A percentile compares a stretch with the other conserved stretches of the same genome.
phyloP scores from a whole-genome alignment of 2,113 vertebrate species.

The Otus sunia region DNA sequence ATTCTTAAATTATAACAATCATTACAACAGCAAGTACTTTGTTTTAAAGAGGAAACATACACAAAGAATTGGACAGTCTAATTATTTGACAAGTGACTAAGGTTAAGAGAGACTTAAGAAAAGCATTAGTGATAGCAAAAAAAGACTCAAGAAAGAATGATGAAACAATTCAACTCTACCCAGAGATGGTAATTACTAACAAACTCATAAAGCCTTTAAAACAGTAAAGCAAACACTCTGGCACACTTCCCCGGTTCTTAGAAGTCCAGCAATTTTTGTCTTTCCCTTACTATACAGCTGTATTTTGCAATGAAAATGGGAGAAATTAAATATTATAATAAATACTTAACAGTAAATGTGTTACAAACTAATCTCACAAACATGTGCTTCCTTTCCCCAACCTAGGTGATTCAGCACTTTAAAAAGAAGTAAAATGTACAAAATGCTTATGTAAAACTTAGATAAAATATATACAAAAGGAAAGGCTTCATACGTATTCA shows the following conservation, averaged over 20 bases:
- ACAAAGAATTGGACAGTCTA: background rate
- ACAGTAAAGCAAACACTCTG: background rate
- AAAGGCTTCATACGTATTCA: background rate
- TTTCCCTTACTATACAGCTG: background rate
- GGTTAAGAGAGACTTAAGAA: background rate
- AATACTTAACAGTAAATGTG: background rate
- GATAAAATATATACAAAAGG: background rate
- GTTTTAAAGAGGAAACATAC: background rate
- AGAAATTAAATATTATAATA: background rate
- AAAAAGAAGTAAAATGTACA: background rate
- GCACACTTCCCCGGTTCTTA: background rate
- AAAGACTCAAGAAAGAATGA: background rate
- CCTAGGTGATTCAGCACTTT: background rate
- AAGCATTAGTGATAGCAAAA: background rate
- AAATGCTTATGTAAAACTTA: background rate
- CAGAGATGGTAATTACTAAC: background rate
- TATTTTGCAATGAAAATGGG: background rate
- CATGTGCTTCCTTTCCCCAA: background rate
- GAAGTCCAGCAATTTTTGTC: background rate
- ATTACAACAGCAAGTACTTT: background rate
- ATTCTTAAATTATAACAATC: background rate
- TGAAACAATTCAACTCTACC: background rate
- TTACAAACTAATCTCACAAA: background rate
- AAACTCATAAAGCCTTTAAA: background rate
- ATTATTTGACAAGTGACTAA: background rate